phyloP scores from a whole-genome alignment of 1,140 invertebrate genomes.

The Leguminivora glycinivorella region DNA sequence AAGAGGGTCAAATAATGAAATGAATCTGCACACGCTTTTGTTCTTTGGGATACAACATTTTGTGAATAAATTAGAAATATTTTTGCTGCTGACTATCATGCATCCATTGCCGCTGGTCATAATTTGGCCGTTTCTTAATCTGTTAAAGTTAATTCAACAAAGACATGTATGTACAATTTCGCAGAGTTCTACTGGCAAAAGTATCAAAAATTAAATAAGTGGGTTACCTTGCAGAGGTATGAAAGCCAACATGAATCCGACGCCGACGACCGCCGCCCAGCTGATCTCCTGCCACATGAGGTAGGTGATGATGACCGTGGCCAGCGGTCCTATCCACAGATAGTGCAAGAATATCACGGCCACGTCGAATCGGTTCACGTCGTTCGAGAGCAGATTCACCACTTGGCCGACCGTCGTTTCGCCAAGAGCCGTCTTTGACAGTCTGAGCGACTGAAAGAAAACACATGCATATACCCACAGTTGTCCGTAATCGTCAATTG shows the following conservation, averaged over 20 bases:
- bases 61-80: too few species aligned
- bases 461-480: background rate
- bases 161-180: too few species aligned
- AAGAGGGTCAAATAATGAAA: too few species aligned
- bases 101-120: too few species aligned
- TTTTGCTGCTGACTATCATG: too few species aligned
- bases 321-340: conserved; percentile 90
- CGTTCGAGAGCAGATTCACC: conserved; percentile 95
- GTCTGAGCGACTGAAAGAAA: conserved; percentile 80
- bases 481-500: too few species aligned
- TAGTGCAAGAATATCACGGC: conserved; percentile 86
- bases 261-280: conserved; percentile 87
- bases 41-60: too few species aligned
- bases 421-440: conserved; percentile 85
- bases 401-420: conserved; percentile 92
- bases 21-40: too few species aligned
- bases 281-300: conserved; percentile 88
- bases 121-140: too few species aligned
- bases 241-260: conserved; percentile 87
- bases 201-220: background rate
- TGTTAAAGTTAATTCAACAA: too few species aligned
- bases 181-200: too few species aligned
- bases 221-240: conserved; percentile 89
- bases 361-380: conserved; percentile 87
- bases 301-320: conserved; percentile 86